phyloP scores from a whole-genome alignment of 2,888 invertebrate genomes.

The Ichneumoninae sp. region DNA sequence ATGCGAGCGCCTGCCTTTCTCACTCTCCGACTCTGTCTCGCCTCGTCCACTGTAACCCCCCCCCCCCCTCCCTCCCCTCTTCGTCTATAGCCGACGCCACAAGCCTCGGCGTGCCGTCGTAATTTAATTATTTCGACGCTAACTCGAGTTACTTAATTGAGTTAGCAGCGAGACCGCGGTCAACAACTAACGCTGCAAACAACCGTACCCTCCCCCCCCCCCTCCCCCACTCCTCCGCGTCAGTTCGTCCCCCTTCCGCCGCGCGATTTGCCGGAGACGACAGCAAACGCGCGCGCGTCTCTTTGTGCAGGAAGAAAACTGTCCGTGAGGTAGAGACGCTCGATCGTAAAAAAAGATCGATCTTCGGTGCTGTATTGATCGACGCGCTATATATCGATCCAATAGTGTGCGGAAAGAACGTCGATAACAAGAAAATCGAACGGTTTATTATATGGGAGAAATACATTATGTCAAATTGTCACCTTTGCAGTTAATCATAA shows the following conservation, averaged over 20 bases:
- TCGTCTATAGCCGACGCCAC: constrained; percentile 34
- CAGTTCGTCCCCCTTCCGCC: neutral
- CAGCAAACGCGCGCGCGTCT: constrained; percentile 34
- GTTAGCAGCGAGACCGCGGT: constrained; percentile 68
- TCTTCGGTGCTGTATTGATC: too few relatives aligned
- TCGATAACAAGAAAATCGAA: too few relatives aligned
- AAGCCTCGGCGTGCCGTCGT: constrained; percentile 55
- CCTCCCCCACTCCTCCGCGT: neutral
- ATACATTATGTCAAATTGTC: too few relatives aligned
- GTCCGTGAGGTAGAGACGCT: too few relatives aligned
- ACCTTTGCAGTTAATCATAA: too few relatives aligned
- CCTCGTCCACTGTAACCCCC: neutral
- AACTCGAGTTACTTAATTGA: constrained; percentile 69
- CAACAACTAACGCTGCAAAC: constrained; percentile 66
- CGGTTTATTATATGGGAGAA: too few relatives aligned
- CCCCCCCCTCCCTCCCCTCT: neutral
- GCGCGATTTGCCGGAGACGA: constrained; percentile 35
- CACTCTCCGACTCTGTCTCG: neutral
- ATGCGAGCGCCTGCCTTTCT: neutral
- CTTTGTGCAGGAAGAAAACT: constrained; percentile 2
- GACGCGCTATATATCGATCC: too few relatives aligned
- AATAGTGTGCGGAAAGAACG: too few relatives aligned
- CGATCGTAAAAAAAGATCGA: too few relatives aligned
- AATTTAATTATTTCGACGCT: constrained; percentile 68
- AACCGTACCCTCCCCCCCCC: constrained; percentile 43